Percentiles rank a stretch among this genome's conserved stretches.
Conservation (phyloP, 2,113 vertebrate species). For the Vombatus ursinus region DNA sequence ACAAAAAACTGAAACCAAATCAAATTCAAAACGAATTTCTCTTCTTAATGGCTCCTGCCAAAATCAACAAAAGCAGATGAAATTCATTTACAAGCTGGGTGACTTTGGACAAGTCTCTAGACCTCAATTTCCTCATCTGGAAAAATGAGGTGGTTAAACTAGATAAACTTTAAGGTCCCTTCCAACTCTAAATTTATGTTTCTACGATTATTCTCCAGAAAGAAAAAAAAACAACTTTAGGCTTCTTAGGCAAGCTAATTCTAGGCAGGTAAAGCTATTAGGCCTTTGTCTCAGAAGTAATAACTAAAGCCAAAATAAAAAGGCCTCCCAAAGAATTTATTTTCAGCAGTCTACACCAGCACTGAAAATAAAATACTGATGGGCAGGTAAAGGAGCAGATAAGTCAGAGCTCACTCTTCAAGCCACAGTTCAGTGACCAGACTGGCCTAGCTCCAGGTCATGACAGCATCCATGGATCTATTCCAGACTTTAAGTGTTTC, state of each 20-base stretch:
- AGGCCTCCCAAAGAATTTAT: not conserved
- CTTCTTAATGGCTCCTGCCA: not conserved
- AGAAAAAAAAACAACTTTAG: not conserved
- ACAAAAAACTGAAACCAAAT: conserved; percentile 3
- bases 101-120: not conserved
- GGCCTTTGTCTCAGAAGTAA: not conserved
- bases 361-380: not conserved
- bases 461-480: not conserved
- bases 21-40: not conserved
- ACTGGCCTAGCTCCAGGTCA: not conserved
- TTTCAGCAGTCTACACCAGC: not conserved
- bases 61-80: not conserved
- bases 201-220: not conserved
- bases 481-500: not conserved
- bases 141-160: not conserved
- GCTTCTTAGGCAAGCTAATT: not conserved
- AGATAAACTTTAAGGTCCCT: not conserved
- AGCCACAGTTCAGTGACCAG: not conserved
- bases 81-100: not conserved
- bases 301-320: not conserved
- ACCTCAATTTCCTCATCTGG: not conserved
- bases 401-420: not conserved
- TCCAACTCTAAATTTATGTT: not conserved
- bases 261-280: not conserved
- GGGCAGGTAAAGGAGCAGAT: not conserved